Evolutionary conservation across 2,113 vertebrate genomes (phyloP).

Genomic region (Lampris megalopsis): DNA sequence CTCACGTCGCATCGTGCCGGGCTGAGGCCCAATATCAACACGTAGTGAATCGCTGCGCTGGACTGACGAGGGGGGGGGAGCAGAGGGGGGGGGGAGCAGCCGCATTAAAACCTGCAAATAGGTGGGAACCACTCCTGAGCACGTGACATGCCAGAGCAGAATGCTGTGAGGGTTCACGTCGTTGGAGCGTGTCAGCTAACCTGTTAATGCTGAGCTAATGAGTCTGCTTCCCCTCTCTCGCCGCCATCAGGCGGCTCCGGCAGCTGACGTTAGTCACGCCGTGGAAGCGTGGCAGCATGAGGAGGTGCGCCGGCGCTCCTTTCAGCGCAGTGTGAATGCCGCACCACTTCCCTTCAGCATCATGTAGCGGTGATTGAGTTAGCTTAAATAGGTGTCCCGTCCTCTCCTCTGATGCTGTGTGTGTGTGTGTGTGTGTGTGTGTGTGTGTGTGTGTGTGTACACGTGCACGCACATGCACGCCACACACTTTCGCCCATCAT

Average conservation of each 20-base stretch:
- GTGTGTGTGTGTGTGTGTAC: too few relatives aligned
- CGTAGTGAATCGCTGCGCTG: conserved; percentile 52
- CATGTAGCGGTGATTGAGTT: too few relatives aligned
- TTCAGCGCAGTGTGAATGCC: too few relatives aligned
- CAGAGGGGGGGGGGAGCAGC: conserved; percentile 34
- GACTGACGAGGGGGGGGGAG: conserved; percentile 49
- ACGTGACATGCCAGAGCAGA: conserved; percentile 62
- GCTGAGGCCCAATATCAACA: conserved; percentile 48
- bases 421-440: background rate
- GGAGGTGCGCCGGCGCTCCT: background rate
- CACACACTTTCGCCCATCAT: background rate
- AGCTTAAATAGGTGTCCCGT: too few relatives aligned
- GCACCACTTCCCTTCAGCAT: too few relatives aligned
- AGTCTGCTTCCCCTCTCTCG: conserved; percentile 79
- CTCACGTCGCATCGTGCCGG: conserved; percentile 36
- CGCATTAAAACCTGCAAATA: conserved; percentile 50
- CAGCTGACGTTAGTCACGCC: conserved; percentile 31
- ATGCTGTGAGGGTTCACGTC: conserved; percentile 72
- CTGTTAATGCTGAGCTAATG: conserved; percentile 86
- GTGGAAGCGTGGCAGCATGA: conserved; percentile 4
- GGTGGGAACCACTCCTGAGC: conserved; percentile 67
- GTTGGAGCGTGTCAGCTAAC: conserved; percentile 82
- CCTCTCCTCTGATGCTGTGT: background rate
- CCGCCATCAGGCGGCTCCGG: conserved; percentile 73
- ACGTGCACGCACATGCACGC: background rate